Conservation (phyloP, 2,888 invertebrate species). For the Cheilosia grossa region DNA sequence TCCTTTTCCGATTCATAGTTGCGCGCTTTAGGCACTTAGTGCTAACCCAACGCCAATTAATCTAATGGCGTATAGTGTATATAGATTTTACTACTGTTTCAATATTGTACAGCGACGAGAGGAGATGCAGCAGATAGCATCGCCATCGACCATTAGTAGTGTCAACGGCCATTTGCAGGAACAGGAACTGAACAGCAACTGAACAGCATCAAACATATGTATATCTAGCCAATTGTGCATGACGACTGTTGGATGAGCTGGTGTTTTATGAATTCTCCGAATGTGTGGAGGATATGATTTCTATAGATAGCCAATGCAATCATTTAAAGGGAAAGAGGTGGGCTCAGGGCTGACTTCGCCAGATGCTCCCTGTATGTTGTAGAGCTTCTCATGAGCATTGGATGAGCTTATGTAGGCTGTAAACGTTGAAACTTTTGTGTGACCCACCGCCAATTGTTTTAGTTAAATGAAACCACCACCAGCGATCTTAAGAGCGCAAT, state of each 20-base stretch:
- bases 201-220: not conserved
- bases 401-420: too few species aligned
- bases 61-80: slow-evolving; percentile 28
- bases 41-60: slow-evolving; percentile 53
- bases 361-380: too few species aligned
- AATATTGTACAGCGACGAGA: not conserved
- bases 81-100: slow-evolving; percentile 5
- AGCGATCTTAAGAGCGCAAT: not conserved
- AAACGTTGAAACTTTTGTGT: too few species aligned
- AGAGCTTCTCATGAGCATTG: too few species aligned
- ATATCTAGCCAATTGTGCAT: not conserved
- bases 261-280: slow-evolving; percentile 2
- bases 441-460: too few species aligned
- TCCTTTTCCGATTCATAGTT: slow-evolving; percentile 49
- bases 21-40: slow-evolving; percentile 51
- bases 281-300: not conserved
- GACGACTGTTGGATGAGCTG: not conserved
- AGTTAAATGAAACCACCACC: too few species aligned
- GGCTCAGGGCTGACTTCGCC: too few species aligned
- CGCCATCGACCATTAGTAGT: not conserved
- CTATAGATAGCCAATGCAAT: too few species aligned
- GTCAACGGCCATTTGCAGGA: not conserved
- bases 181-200: slow-evolving; percentile 1
- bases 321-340: too few species aligned
- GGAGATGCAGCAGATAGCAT: not conserved